Evolutionary conservation across 2,888 invertebrate genomes (phyloP), one percentile per base, ranked within the genome.

Genomic region (Platycheirus albimanus): DNA sequence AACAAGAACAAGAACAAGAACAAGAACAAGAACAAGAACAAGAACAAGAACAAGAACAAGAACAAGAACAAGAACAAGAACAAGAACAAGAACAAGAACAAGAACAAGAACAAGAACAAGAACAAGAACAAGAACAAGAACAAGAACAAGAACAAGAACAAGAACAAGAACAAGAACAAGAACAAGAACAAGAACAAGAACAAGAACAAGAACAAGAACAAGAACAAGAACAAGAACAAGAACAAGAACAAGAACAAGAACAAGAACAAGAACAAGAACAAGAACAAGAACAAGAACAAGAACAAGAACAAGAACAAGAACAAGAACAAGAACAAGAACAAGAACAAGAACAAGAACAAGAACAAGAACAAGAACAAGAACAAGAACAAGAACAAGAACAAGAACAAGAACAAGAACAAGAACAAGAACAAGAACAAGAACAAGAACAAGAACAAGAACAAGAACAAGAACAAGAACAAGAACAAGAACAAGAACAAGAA

Each of bases 261-360:
- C 8, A 47, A 47, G 13, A 47, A 47, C 8, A 47, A 47, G 13
- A 47, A 47, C 8, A 47, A 47, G 13, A 47, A 24, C 24, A 24
- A 47, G 47, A 47, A 47, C 47, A 47, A 47, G 47, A 47, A 47
- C 47, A 47, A 47, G 47, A 47, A 47, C 47, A 47, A 47, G 47
- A 47, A 47, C 47, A 47, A 47, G 47, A 47, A 47, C 47, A 47
- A 47, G 47, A 47, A 47, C 47, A 47, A 47, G 47, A 47, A 47
- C 19, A 47, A 47, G 47, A 47, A 47, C 47, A 47, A 47, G 47
- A 47, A 47, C 47, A 47, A 47, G 47, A 47, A 47, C 47, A 47
- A 47, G 47, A 47, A 47, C 47, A 47, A 47, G 47, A 47, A 47
- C 47, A 47, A 47, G 47, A 47, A 47, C 47, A 47, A 47, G 47